Evolutionary conservation across 2,797 vertebrate genomes (phyloP), one percentile per base, ranked within the genome.

Genomic region (Urosaurus nigricauda): DNA sequence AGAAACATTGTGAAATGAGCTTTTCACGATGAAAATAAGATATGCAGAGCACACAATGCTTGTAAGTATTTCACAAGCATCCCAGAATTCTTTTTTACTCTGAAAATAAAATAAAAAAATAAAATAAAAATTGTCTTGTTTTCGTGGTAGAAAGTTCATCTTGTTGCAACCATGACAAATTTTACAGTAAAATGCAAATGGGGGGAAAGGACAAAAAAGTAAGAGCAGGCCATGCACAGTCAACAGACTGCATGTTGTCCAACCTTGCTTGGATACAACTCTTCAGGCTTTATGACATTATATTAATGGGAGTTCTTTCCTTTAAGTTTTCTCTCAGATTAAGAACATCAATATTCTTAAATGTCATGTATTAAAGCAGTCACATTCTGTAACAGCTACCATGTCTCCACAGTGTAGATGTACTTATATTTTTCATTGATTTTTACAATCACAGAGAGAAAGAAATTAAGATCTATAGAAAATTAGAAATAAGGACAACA

Each of bases 401-500:
- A 68, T 68, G 3, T 4, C 29, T 68, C 65, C 29, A 68, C 11
- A 68, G 32, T 4, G 11, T 68, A 68, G 12, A 68, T 68, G 29
- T 6, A 80, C 26, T 6, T 6, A 24, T 80, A 53, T 35, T 35
- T 80, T 58, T n/a, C 16, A 35, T 3, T 56, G 5, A 73, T 88
- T 86, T 47, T 21, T 87, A 78, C 84, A 0, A 73, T 70, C 70
- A 29, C 19, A 51, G 47, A 43, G 56, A 2, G 63, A 37, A 47
- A 11, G 43, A 63, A 43, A 65, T 60, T 60, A 3, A 78, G 11
- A n/a, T 77, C 24, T 24, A 16, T 0, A 0, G 17, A 4, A 40
- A 21, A 78, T 16, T 40, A 37, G 88, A 92, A 79, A 32, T 1
- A 83, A 16, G 83, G 12, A 83, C 29, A 84, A 63, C 16, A 37